Evolutionary conservation across 2,888 invertebrate species (phyloP).

Genomic region (Cyclophora albipunctata): DNA sequence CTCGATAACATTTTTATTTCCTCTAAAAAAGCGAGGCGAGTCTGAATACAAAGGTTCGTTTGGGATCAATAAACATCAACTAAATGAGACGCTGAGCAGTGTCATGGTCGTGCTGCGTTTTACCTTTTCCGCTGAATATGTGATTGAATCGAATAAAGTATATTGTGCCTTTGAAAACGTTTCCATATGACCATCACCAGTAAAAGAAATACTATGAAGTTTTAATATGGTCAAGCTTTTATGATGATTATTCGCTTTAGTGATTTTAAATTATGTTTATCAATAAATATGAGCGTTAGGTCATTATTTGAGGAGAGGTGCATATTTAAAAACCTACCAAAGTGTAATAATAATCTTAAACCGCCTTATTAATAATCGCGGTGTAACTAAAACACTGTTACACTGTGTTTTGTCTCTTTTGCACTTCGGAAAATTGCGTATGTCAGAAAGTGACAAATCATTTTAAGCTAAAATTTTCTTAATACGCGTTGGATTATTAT

Average conservation of each 20-base stretch:
- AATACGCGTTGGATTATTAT: too few relatives aligned
- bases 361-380: too few relatives aligned
- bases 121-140: constrained; percentile 17
- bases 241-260: not conserved
- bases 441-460: too few relatives aligned
- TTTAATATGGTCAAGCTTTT: not conserved
- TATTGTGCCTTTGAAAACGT: constrained; percentile 1
- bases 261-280: not conserved
- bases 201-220: not conserved
- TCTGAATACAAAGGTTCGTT: constrained; percentile 38
- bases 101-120: constrained; percentile 17
- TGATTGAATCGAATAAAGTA: constrained; percentile 7
- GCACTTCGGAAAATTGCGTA: too few relatives aligned
- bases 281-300: too few relatives aligned
- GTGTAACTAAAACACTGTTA: too few relatives aligned
- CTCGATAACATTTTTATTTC: constrained; percentile 32
- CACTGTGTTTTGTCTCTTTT: too few relatives aligned
- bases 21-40: constrained; percentile 25
- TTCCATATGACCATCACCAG: not conserved
- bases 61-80: constrained; percentile 47
- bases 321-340: too few relatives aligned
- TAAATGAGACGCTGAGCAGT: constrained; percentile 36
- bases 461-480: too few relatives aligned
- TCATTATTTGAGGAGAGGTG: too few relatives aligned
- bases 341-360: too few relatives aligned